Conservation (phyloP, 2,888 invertebrate species). For the Pseudococcus longispinus region DNA sequence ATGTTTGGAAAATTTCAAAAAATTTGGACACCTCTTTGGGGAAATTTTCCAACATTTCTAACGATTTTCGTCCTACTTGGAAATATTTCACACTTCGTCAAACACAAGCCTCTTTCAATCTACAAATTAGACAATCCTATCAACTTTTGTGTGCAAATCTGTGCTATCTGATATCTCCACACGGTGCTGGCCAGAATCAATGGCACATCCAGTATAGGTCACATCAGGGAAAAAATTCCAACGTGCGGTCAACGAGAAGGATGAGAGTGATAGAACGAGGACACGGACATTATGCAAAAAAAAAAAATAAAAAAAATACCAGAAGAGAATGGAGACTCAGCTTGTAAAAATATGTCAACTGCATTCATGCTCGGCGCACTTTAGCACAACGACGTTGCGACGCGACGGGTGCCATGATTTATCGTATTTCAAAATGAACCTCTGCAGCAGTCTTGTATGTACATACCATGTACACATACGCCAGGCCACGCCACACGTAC, state of each 20-base stretch:
- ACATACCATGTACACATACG: neutral
- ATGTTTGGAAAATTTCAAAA: no score
- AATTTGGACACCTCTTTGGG: no score
- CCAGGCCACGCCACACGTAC: neutral
- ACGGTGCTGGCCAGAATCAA: neutral
- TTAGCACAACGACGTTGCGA: neutral
- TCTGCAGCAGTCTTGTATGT: neutral
- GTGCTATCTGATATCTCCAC: neutral
- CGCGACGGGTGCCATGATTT: slow-evolving; percentile 3
- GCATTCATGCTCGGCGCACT: slow-evolving; percentile 6
- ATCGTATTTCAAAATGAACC: slow-evolving; percentile 34
- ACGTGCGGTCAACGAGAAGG: neutral
- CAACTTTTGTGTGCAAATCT: neutral
- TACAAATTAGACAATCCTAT: neutral
- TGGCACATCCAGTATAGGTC: neutral
- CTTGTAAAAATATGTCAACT: slow-evolving; percentile 16
- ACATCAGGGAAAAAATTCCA: neutral
- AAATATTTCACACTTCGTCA: no score
- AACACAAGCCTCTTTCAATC: neutral
- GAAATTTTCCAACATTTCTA: no score
- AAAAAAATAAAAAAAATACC: neutral
- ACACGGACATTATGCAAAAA: neutral
- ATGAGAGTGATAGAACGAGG: neutral
- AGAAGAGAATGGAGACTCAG: neutral
- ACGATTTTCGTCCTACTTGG: no score